Percentiles rank a stretch among this genome's conserved stretches.
Conservation (phyloP, 30 jellyfish, hydroid and myxozoan species). For the Chrysaora quinquecirrha region DNA sequence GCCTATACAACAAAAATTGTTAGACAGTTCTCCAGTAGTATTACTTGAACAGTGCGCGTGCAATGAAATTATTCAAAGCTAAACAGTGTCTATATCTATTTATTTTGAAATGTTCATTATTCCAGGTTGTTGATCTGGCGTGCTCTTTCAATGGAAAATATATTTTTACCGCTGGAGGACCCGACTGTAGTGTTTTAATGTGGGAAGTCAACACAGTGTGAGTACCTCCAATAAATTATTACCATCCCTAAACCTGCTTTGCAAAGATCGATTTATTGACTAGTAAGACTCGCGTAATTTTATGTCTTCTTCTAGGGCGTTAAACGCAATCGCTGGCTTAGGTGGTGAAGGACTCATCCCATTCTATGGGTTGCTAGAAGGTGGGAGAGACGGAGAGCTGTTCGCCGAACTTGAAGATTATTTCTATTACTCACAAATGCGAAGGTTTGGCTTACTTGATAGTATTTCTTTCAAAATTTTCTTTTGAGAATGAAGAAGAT, state of each 20-base stretch:
- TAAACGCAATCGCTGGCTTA: slow-evolving; percentile 72
- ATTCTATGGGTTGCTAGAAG: slow-evolving; percentile 80
- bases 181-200: slow-evolving; percentile 86
- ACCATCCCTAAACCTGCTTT: not conserved
- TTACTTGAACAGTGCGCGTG: too few relatives aligned
- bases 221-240: not conserved
- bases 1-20: too few relatives aligned
- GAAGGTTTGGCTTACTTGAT: slow-evolving; percentile 51
- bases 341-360: slow-evolving; percentile 92
- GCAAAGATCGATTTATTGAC: too few relatives aligned
- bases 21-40: too few relatives aligned
- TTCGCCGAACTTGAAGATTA: slow-evolving; percentile 93
- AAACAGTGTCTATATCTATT: too few relatives aligned
- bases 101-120: too few relatives aligned
- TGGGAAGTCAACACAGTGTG: slow-evolving; percentile 80
- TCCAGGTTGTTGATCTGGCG: slow-evolving; percentile 77
- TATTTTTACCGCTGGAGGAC: slow-evolving; percentile 91
- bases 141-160: slow-evolving; percentile 81
- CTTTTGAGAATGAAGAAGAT: too few relatives aligned
- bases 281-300: too few relatives aligned
- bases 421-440: slow-evolving; percentile 84
- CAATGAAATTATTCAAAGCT: too few relatives aligned
- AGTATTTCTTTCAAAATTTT: too few relatives aligned
- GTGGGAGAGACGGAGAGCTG: slow-evolving; percentile 89
- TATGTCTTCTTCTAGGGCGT: slow-evolving; percentile 61